phyloP scores from a whole-genome alignment of 2,113 vertebrate species.

The Polypterus bichir region DNA sequence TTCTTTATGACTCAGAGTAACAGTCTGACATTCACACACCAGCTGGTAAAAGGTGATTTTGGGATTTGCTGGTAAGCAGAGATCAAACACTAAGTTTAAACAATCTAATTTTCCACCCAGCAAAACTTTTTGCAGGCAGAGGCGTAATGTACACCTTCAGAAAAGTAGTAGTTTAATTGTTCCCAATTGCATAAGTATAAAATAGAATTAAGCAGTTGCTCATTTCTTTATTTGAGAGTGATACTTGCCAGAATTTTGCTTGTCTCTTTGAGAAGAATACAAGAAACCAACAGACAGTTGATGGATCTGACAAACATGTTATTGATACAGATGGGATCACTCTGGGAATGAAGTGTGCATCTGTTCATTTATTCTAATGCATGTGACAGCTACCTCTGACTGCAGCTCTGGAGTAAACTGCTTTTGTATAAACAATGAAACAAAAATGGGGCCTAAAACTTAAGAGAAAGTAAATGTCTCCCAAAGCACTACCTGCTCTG shows the following conservation, averaged over 20 bases:
- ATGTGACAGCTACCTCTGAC: constrained; percentile 51
- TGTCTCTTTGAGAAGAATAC: constrained; percentile 44
- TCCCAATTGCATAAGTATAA: constrained; percentile 36
- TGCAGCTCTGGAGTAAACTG: constrained; percentile 39
- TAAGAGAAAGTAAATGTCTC: too few relatives aligned
- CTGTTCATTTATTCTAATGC: constrained; percentile 76
- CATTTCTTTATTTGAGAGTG: constrained; percentile 35
- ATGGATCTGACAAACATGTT: constrained; percentile 62
- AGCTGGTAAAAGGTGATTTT: too few relatives aligned
- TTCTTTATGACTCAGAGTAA: too few relatives aligned
- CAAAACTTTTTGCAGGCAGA: too few relatives aligned
- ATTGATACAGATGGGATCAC: constrained; percentile 68
- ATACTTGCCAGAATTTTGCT: constrained; percentile 37
- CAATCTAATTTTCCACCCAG: too few relatives aligned
- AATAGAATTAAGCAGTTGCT: constrained; percentile 40
- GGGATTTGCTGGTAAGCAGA: too few relatives aligned
- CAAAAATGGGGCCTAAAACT: constrained; percentile 30
- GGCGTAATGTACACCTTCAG: constrained; percentile 26
- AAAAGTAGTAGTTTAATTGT: constrained; percentile 42
- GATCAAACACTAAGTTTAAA: too few relatives aligned
- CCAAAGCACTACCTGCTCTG: too few relatives aligned
- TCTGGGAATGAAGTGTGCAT: constrained; percentile 61
- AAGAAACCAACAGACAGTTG: constrained; percentile 45
- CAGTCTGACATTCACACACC: too few relatives aligned
- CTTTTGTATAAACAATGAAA: constrained; percentile 49